phyloP scores from a whole-genome alignment of 64 coral and sea anemone species.

The Platygyra sinensis region DNA sequence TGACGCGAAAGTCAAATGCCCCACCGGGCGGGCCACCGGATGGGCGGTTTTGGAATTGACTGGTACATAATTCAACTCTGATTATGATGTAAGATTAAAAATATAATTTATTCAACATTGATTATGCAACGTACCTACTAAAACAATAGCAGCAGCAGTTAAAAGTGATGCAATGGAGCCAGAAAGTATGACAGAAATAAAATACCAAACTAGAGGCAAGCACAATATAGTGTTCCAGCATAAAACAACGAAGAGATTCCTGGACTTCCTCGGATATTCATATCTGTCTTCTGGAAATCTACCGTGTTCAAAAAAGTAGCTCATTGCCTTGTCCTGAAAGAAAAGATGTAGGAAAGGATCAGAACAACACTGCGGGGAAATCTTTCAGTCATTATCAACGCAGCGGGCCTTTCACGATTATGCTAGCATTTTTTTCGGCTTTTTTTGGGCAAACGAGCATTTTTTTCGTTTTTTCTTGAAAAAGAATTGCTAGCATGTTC shows the following conservation, averaged over 20 bases:
- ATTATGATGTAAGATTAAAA: too few species aligned
- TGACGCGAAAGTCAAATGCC: too few species aligned
- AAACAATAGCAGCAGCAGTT: conserved; percentile 31
- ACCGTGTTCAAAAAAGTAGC: conserved; percentile 77
- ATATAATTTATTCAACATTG: neutral
- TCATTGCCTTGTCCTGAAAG: conserved; percentile 82
- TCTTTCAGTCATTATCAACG: too few species aligned
- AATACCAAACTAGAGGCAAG: conserved; percentile 62
- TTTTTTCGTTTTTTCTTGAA: too few species aligned
- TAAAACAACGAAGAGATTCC: conserved; percentile 63
- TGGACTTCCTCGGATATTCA: conserved; percentile 62
- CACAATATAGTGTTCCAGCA: conserved; percentile 68
- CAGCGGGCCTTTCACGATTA: too few species aligned
- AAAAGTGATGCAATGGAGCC: conserved; percentile 48
- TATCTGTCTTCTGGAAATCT: conserved; percentile 66
- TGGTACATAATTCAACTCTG: too few species aligned
- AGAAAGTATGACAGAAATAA: conserved; percentile 61
- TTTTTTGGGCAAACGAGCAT: too few species aligned
- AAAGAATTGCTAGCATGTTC: too few species aligned
- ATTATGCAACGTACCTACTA: conserved; percentile 64
- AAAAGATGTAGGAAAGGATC: neutral
- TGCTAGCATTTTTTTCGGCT: too few species aligned
- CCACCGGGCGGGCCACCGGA: too few species aligned
- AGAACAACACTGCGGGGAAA: neutral
- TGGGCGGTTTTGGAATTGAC: too few species aligned